A percentile compares a stretch with the other conserved stretches of the same genome.
These are phyloP conservation scores for Ceratosolen fusciceps DNA, from an alignment of 1,140 invertebrate species.

Conservation along the genomic window DNA sequence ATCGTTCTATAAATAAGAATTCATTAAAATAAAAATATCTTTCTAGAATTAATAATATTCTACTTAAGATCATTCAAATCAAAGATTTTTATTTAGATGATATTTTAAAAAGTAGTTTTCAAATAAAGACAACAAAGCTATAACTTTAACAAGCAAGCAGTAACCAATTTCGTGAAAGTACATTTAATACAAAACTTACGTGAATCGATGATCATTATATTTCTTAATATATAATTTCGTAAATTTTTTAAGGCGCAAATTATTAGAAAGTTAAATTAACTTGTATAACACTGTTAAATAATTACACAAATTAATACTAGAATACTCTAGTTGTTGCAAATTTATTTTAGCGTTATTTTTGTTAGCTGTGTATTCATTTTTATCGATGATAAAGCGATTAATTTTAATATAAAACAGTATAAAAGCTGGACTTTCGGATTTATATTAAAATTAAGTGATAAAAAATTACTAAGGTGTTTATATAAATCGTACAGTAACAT, in stretches of 20 bases:
- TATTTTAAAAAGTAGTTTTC: background rate
- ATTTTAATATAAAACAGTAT: constrained; percentile 62
- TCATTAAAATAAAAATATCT: background rate
- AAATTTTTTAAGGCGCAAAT: constrained; percentile 15
- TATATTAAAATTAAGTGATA: constrained; percentile 61
- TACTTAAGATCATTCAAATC: constrained; percentile 4
- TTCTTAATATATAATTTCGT: constrained; percentile 32
- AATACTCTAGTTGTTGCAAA: background rate
- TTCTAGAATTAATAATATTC: background rate
- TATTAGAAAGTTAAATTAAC: background rate
- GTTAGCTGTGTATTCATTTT: constrained; percentile 7
- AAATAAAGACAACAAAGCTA: background rate
- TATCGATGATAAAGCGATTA: constrained; percentile 50
- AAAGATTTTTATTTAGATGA: background rate
- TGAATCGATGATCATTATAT: constrained; percentile 26
- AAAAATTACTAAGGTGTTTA: constrained; percentile 35
- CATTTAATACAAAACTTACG: constrained; percentile 9
- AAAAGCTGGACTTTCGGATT: constrained; percentile 64
- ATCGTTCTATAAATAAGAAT: background rate
- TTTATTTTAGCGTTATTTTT: constrained; percentile 24
- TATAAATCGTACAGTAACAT: constrained; percentile 45
- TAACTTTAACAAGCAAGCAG: background rate
- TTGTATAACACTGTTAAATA: constrained; percentile 2
- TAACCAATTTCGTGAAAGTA: constrained; percentile 34
- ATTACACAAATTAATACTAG: background rate